Evolutionary conservation across 2,113 vertebrate species (phyloP).

Genomic region (Dicerorhinus sumatrensis): DNA sequence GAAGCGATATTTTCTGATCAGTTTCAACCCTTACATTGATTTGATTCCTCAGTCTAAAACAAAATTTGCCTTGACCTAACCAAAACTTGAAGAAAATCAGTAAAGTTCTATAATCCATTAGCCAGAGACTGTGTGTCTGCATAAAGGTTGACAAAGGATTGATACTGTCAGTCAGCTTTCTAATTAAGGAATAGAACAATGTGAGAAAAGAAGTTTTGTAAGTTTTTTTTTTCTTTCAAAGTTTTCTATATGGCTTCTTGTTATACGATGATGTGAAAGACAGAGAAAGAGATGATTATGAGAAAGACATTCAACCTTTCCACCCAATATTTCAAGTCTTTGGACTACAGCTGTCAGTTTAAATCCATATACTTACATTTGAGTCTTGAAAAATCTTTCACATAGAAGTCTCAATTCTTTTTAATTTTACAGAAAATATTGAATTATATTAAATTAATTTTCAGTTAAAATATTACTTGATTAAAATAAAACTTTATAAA

Average conservation of each 20-base stretch:
- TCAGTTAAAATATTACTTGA: not conserved
- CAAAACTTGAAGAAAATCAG: constrained; percentile 41
- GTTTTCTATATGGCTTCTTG: constrained; percentile 52
- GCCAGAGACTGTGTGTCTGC: not conserved
- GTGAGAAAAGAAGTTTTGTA: not conserved
- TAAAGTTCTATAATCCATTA: not conserved
- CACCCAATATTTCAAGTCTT: constrained; percentile 51
- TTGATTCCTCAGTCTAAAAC: not conserved
- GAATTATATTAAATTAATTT: not conserved
- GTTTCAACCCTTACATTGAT: not conserved
- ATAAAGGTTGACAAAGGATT: constrained; percentile 46
- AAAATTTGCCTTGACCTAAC: not conserved
- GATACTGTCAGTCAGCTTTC: constrained; percentile 62
- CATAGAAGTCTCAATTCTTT: not conserved
- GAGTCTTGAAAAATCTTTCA: not conserved
- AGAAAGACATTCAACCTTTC: constrained; percentile 56
- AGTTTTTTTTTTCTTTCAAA: constrained; percentile 41
- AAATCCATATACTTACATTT: constrained; percentile 29
- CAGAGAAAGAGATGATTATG: constrained; percentile 49
- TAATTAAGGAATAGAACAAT: constrained; percentile 56
- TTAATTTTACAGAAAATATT: not conserved
- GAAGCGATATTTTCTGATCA: not conserved
- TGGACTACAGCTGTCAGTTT: constrained; percentile 39
- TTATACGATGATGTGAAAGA: constrained; percentile 42
- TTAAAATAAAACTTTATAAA: constrained; percentile 31